Evolutionary conservation across 2,113 vertebrate genomes (phyloP).

Genomic region (Pongo pygmaeus): DNA sequence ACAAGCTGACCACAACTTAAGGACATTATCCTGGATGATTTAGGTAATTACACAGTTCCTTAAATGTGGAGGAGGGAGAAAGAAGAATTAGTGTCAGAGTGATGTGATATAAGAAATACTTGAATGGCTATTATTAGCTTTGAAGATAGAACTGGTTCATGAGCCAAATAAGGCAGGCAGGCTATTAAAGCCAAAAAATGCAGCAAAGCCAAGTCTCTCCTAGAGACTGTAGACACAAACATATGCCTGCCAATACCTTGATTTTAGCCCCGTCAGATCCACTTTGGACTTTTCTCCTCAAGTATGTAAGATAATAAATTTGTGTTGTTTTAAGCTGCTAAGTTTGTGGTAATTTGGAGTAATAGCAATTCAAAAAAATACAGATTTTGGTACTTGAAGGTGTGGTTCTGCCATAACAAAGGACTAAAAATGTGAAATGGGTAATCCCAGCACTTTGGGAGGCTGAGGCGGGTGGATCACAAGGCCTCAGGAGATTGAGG

Average conservation of each 20-base stretch:
- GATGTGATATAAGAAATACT: background rate
- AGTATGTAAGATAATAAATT: background rate
- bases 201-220: background rate
- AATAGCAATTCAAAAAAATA: background rate
- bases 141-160: background rate
- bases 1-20: no score
- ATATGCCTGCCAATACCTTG: background rate
- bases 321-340: background rate
- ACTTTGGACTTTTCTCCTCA: background rate
- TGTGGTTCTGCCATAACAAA: no score
- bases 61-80: background rate
- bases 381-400: no score
- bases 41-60: background rate
- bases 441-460: no score
- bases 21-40: background rate
- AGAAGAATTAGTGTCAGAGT: background rate
- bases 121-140: background rate
- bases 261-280: background rate
- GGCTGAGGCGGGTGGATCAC: no score
- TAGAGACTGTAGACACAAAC: background rate
- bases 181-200: background rate
- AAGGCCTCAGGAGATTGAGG: no score
- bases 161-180: background rate
- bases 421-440: background rate
- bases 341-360: background rate